A percentile compares a stretch with the other conserved stretches of the same genome.
These are phyloP conservation scores for Romanogobio albipinnatus DNA, from an alignment of 2,113 vertebrate genomes.

Conservation along the genomic window DNA sequence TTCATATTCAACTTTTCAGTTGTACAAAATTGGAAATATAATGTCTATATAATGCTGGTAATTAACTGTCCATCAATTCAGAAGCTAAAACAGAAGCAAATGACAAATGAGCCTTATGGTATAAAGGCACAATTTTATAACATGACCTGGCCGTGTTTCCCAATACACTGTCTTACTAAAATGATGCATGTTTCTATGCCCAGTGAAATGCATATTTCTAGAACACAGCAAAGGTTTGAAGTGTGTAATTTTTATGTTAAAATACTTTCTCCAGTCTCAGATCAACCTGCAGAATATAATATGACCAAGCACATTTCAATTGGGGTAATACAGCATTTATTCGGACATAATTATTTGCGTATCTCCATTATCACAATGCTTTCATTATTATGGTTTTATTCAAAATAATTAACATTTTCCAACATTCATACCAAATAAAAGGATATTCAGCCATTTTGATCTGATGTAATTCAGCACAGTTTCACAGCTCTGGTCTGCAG, in stretches of 20 bases:
- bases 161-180: too few species aligned
- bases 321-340: constrained; percentile 27
- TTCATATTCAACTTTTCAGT: background rate
- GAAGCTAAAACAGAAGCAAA: background rate
- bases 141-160: background rate
- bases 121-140: background rate
- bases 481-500: constrained; percentile 2
- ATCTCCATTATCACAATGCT: background rate
- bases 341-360: background rate
- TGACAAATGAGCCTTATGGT: background rate
- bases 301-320: background rate
- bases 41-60: background rate
- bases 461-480: background rate
- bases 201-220: background rate
- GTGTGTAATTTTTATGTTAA: background rate
- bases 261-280: background rate
- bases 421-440: constrained; percentile 36
- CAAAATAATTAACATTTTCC: constrained; percentile 25
- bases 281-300: background rate
- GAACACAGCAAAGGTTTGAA: background rate
- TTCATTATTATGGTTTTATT: constrained; percentile 15
- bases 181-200: too few species aligned
- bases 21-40: background rate
- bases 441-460: constrained; percentile 18
- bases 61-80: background rate